Evolutionary conservation across 2,113 vertebrate species (phyloP), one percentile per base, ranked within the genome.

Genomic region (Mesoclemmys tuberculata): DNA sequence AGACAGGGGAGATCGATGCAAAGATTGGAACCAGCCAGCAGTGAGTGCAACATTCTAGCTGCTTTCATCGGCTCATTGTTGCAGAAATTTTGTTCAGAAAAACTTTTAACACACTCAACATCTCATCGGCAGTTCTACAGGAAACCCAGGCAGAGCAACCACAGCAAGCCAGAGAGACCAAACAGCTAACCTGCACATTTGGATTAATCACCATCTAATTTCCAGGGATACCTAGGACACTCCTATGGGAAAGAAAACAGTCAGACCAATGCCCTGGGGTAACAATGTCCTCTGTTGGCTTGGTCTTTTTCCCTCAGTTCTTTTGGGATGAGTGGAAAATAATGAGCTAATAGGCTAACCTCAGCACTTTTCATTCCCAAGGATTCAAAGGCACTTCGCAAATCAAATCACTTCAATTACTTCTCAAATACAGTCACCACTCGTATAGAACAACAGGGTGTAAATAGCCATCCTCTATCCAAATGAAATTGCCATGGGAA

Each of bases 1-100:
- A 96, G 92, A 92, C 93, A 95, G 92, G 74, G 80, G 84, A 96
- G 96, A 96, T 96, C 2, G 74, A 97, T 94, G 13, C 1, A 4
- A 26, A 93, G 90, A 91, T 84, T 16, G 88, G 93, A 87, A 79
- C 16, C 29, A 54, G 90, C 88, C 91, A 22, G 8, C 79, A 35
- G 84, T 41, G 41, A 35, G 84, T 41, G 41, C 18, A 19, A 95
- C 92, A 22, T 2, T 90, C 84, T 52, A 88, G 81, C 0, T 1
- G 56, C 54, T 81, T 29, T 68, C 88, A 83, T n/a, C 1, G 51
- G 89, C 89, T 86, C 93, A 2, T 46, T 94, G 90, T 41, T 54
- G 87, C 86, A 79, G n/a, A 71, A 61, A 83, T 80, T 90, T 4
- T 6, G 84, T n/a, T 2, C 86, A 78, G 89, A 84, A 91, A 55